Evolutionary conservation across 2,888 invertebrate species (phyloP).

Genomic region (Pristionchus maxplancki): DNA sequence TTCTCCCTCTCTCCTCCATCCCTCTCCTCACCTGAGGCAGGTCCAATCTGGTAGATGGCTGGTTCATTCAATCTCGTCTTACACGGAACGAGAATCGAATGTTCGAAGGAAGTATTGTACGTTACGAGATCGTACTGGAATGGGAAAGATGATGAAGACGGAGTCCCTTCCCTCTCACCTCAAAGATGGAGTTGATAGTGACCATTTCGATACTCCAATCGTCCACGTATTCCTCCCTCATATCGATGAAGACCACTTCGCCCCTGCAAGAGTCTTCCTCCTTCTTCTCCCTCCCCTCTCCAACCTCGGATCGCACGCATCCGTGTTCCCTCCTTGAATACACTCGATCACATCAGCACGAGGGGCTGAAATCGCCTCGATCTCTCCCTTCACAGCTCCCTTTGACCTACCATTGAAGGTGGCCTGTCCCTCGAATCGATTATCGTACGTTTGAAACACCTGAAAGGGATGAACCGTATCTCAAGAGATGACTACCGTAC

Average conservation of each 20-base stretch:
- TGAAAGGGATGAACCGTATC: not conserved
- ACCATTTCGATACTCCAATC: slow-evolving; percentile 42
- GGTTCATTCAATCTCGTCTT: slow-evolving; percentile 24
- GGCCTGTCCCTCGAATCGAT: slow-evolving; percentile 16
- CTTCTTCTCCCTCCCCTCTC: not conserved
- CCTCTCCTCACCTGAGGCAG: not conserved
- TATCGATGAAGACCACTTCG: slow-evolving; percentile 25
- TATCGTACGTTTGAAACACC: not conserved
- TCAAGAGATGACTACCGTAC: not conserved
- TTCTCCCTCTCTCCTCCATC: not conserved
- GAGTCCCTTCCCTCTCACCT: not conserved
- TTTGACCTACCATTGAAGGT: not conserved
- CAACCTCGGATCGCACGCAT: slow-evolving; percentile 27
- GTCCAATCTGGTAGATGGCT: slow-evolving; percentile 43
- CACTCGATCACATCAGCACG: not conserved
- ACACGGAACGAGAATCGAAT: slow-evolving; percentile 39
- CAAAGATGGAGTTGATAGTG: slow-evolving; percentile 22
- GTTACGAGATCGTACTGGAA: slow-evolving; percentile 27
- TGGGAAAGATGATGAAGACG: not conserved
- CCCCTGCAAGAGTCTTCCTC: not conserved
- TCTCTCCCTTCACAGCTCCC: not conserved
- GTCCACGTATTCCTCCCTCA: slow-evolving; percentile 29
- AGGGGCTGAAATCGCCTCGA: not conserved
- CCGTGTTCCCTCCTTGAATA: slow-evolving; percentile 15
- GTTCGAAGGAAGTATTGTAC: slow-evolving; percentile 31